Conservation (phyloP, 2,113 vertebrate genomes). For the Epinephelus lanceolatus region DNA sequence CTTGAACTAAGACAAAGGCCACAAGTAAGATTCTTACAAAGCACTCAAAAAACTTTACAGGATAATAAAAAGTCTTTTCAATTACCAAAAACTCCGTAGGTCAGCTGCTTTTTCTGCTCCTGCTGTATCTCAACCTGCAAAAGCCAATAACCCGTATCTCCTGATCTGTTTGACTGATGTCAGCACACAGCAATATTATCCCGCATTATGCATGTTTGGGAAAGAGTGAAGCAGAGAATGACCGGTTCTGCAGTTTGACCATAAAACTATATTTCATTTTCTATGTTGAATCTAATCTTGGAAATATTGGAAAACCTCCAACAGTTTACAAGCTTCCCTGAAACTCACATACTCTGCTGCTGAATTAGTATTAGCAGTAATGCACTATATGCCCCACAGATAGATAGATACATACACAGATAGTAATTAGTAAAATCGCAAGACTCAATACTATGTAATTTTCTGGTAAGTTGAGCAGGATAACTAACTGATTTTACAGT, state of each 20-base stretch:
- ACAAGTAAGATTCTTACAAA: slow-evolving; percentile 10
- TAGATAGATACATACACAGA: too few relatives aligned
- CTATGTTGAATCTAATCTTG: background rate
- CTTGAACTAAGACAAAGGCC: background rate
- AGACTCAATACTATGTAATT: too few relatives aligned
- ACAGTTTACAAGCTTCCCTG: too few relatives aligned
- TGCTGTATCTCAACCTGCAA: slow-evolving; percentile 7
- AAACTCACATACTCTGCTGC: too few relatives aligned
- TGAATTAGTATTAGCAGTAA: too few relatives aligned
- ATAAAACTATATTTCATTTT: background rate
- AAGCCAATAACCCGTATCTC: slow-evolving; percentile 6
- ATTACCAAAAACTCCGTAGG: slow-evolving; percentile 6
- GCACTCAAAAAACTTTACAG: background rate
- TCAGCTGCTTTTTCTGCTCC: slow-evolving; percentile 20
- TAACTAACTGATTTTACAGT: background rate
- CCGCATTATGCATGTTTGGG: background rate
- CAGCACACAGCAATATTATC: background rate
- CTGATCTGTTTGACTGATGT: slow-evolving; percentile 21
- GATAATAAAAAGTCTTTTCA: slow-evolving; percentile 34
- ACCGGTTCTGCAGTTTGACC: background rate
- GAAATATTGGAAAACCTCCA: background rate
- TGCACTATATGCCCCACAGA: too few relatives aligned
- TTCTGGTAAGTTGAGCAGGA: too few relatives aligned
- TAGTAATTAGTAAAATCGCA: too few relatives aligned
- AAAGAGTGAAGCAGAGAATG: background rate